These are phyloP conservation scores for Heliconius hermathena DNA, from an alignment of 1,140 invertebrate species.

Conservation along the genomic window DNA sequence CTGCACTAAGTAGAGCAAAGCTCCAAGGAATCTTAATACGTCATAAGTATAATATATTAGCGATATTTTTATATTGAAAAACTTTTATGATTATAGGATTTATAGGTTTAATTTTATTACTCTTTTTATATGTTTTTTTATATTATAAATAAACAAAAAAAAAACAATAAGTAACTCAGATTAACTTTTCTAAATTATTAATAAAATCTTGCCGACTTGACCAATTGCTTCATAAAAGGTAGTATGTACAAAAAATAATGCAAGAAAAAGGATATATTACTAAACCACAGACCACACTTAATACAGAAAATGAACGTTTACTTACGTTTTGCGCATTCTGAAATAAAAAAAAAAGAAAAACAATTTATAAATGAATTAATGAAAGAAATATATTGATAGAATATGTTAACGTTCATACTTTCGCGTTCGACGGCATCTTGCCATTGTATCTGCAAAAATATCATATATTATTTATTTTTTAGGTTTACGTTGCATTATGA, in stretches of 20 bases:
- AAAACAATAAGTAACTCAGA: too few relatives aligned
- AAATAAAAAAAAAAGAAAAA: constrained; percentile 34
- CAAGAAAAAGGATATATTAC: not conserved
- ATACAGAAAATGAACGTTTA: not conserved
- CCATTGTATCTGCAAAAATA: constrained; percentile 47
- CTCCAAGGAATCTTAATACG: too few relatives aligned
- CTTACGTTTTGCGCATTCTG: constrained; percentile 59
- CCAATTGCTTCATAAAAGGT: not conserved
- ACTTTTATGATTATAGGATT: too few relatives aligned
- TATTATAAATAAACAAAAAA: too few relatives aligned
- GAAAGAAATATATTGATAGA: not conserved
- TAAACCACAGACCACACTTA: not conserved
- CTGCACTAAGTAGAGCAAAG: too few relatives aligned
- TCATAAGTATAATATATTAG: too few relatives aligned
- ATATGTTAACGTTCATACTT: constrained; percentile 42
- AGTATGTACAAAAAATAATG: not conserved
- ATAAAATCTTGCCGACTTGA: not conserved
- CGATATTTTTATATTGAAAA: too few relatives aligned
- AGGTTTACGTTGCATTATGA: too few relatives aligned
- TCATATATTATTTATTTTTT: too few relatives aligned
- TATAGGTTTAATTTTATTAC: too few relatives aligned
- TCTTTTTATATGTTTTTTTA: too few relatives aligned
- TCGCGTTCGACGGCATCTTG: constrained; percentile 45
- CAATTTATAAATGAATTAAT: constrained; percentile 20
- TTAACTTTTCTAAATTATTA: too few relatives aligned